phyloP scores from a whole-genome alignment of 2,797 vertebrate species.

The Coccyzus lansbergi region DNA sequence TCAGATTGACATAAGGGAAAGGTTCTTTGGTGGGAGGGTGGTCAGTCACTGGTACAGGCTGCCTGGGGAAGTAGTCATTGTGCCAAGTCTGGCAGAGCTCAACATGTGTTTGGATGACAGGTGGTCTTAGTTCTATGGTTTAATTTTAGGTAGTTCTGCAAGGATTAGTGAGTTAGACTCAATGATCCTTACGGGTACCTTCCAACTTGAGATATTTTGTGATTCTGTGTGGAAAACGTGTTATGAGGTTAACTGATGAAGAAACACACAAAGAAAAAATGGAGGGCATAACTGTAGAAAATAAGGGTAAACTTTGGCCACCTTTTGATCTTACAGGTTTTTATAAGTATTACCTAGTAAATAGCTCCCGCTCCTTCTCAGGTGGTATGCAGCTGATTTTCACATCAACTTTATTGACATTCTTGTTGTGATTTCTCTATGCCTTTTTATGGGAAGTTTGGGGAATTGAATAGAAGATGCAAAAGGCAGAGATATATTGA shows the following conservation, averaged over 20 bases:
- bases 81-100: too few species aligned
- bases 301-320: not conserved
- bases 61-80: too few species aligned
- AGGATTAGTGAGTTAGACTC: too few species aligned
- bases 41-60: too few species aligned
- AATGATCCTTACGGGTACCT: not conserved
- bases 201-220: not conserved
- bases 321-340: not conserved
- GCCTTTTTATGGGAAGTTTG: constrained; percentile 1
- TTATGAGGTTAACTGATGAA: not conserved
- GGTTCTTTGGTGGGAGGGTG: too few species aligned
- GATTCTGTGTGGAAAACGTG: not conserved
- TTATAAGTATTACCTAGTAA: not conserved
- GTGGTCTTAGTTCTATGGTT: too few species aligned
- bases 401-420: constrained; percentile 56
- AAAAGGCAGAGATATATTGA: not conserved
- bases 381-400: constrained; percentile 22
- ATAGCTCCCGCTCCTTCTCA: constrained; percentile 8
- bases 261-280: not conserved
- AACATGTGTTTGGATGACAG: too few species aligned
- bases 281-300: not conserved
- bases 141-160: too few species aligned
- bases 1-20: too few species aligned
- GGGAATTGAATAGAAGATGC: constrained; percentile 15
- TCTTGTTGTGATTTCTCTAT: constrained; percentile 37